Evolutionary conservation across 2,113 vertebrate species (phyloP).

Genomic region (Myodes glareolus): DNA sequence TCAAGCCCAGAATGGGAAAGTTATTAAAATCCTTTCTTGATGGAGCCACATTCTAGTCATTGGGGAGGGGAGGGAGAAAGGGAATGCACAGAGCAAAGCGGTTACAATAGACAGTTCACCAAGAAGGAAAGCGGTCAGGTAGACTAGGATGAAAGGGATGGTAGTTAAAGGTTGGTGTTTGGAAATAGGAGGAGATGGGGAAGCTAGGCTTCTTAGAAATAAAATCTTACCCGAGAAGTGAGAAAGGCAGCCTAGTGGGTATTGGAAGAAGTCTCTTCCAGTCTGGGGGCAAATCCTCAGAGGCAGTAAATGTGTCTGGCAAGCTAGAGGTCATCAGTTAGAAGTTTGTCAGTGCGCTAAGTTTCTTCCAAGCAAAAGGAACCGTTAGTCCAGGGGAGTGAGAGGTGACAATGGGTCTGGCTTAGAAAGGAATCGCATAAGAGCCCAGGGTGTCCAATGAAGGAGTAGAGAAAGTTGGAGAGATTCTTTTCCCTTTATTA

Average conservation of each 20-base stretch:
- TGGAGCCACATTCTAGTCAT: neutral
- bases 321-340: neutral
- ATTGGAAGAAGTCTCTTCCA: neutral
- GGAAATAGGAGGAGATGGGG: neutral
- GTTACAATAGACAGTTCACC: neutral
- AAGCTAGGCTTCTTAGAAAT: neutral
- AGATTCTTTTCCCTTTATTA: neutral
- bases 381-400: neutral
- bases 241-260: neutral
- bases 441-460: neutral
- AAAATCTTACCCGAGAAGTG: neutral
- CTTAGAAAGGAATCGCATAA: neutral
- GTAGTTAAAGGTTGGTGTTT: neutral
- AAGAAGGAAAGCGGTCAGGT: neutral
- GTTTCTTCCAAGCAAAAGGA: neutral
- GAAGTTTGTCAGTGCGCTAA: neutral
- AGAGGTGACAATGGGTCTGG: neutral
- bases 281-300: neutral
- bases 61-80: neutral
- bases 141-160: neutral
- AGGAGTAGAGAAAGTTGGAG: too few species aligned
- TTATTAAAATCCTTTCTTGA: constrained; percentile 16
- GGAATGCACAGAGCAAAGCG: neutral
- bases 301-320: neutral
- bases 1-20: constrained; percentile 23